Base-by-base conservation (phyloP, 2,113 vertebrate genomes). In the Perca flavescens region DNA sequence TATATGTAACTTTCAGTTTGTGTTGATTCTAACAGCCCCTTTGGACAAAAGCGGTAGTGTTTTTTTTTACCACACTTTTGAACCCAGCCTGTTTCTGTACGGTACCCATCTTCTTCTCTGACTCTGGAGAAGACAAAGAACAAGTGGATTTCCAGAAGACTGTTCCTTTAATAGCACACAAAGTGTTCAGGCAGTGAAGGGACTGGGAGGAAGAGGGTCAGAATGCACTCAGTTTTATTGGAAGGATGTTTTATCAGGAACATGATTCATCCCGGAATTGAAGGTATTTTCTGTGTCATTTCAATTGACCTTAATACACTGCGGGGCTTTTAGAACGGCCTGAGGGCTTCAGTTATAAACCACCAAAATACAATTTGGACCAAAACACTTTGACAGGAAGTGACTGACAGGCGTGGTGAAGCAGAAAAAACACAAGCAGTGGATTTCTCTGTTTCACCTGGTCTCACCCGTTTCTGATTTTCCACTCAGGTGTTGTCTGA, bases 221-320 rank as follows among this genome's bases (percentile, higher is more conserved):
- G 60, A 81, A 75, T 36, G 65, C 89, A 88, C 84, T 93, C 89
- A 78, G 22, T 82, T 67, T 89, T 88, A 93, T 90, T 93, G 82
- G 71, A 84, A 68, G 25, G 62, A 83, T 65, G 66, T 64, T 82
- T 81, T 80, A 82, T 74, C 72, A 50, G 80, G 60, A 40, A 66
- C 85, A 60, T 12, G 11, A 83, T 65, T 86, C 82, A 88, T 91
- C 74, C 82, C 43, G 1, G 79, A 90, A 80, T 71, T 87, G 63
- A 80, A 86, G 63, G 67, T 82, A 52, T 89, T 92, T 88, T 82
- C 60, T 71, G 72, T 79, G 77, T 89, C 83, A 77, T 84, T 88
- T 78, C 86, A 91, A 76, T 89, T 86, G 83, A 91, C 92, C 92
- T 88, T 86, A 89, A 92, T 91, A 63, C 85, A 79, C 72, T 14